A percentile compares a stretch with the other conserved stretches of the same genome.
Conservation (phyloP, 2,113 vertebrate genomes). For the Hemibagrus wyckioides region DNA sequence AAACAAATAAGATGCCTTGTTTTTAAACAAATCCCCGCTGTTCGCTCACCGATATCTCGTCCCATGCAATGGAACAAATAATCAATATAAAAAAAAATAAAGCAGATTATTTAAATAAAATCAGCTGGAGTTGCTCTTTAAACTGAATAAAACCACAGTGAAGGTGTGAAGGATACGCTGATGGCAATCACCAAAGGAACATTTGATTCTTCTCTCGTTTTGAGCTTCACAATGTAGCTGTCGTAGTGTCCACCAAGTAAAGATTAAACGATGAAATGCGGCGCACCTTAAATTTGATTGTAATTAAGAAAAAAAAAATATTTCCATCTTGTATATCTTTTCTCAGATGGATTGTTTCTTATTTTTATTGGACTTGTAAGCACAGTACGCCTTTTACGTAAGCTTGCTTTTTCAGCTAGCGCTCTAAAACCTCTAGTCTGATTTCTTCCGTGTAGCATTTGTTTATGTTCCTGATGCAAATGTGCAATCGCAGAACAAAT, state of each 20-base stretch:
- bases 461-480: not conserved
- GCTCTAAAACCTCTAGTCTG: not conserved
- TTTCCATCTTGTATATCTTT: not conserved
- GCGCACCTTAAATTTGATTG: not conserved
- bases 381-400: constrained; percentile 4
- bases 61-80: not conserved
- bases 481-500: not conserved
- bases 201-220: not conserved
- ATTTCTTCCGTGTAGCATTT: not conserved
- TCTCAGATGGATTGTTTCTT: not conserved
- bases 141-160: constrained; percentile 16
- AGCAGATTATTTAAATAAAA: too few relatives aligned
- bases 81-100: not conserved
- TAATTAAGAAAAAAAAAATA: not conserved
- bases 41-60: not conserved
- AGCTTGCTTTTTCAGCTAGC: not conserved
- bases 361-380: not conserved
- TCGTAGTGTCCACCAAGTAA: not conserved
- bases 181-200: constrained; percentile 30
- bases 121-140: constrained; percentile 12
- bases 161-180: not conserved
- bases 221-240: not conserved
- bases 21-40: not conserved
- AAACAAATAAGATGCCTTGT: not conserved
- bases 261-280: not conserved